Evolutionary conservation across 2,113 vertebrate species (phyloP).

Genomic region (Phoxinus phoxinus): DNA sequence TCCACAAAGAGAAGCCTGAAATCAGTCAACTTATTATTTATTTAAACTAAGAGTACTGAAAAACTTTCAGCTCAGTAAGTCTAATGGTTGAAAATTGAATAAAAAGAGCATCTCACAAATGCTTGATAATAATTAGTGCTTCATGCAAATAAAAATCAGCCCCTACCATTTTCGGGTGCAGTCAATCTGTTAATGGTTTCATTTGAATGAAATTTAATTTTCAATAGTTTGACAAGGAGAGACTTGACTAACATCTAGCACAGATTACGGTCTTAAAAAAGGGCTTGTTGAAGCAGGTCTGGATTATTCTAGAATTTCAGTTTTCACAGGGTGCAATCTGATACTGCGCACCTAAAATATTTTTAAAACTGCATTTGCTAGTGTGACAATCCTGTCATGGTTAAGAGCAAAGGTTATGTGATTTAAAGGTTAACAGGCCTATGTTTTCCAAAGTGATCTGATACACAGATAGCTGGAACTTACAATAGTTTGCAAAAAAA

Average conservation of each 20-base stretch:
- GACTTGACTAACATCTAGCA: neutral
- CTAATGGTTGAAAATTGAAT: neutral
- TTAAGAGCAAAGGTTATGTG: neutral
- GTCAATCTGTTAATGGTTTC: neutral
- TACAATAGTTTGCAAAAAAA: neutral
- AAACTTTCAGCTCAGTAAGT: neutral
- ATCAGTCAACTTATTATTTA: neutral
- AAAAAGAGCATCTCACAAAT: neutral
- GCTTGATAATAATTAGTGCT: neutral
- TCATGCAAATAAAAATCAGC: neutral
- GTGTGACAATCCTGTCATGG: neutral
- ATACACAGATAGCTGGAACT: neutral
- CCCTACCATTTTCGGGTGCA: neutral
- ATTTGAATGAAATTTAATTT: neutral
- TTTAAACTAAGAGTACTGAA: neutral
- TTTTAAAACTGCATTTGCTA: slow-evolving; percentile 13
- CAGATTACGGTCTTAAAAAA: neutral
- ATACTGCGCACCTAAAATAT: neutral
- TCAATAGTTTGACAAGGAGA: neutral
- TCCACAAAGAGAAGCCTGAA: neutral
- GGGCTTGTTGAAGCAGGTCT: slow-evolving; percentile 37
- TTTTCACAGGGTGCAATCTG: slow-evolving; percentile 9
- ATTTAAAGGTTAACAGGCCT: slow-evolving; percentile 22
- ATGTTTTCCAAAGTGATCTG: neutral
- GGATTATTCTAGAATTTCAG: slow-evolving; percentile 43